A percentile compares a stretch with the other conserved stretches of the same genome.
Evolutionary conservation across 2,797 vertebrate genomes (phyloP).

Genomic region (Bufotes viridis): DNA sequence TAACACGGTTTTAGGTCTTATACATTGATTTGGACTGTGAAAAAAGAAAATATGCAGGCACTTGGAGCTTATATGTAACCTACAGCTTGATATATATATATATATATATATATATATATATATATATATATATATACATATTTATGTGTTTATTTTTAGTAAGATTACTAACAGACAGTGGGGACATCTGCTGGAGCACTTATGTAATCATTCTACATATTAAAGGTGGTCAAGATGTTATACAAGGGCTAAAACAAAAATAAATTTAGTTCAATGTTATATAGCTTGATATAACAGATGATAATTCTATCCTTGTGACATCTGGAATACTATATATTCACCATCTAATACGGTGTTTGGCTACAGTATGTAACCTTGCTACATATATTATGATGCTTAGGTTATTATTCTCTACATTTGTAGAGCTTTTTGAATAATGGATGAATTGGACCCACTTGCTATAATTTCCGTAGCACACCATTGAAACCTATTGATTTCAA

Average conservation of each 20-base stretch:
- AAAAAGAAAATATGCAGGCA: not conserved
- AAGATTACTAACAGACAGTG: not conserved
- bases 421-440: not conserved
- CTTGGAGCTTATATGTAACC: not conserved
- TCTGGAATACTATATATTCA: not conserved
- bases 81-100: not conserved
- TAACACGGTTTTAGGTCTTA: not conserved
- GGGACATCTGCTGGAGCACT: conserved; percentile 18
- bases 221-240: not conserved
- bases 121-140: too few relatives aligned
- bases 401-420: not conserved
- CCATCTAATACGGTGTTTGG: not conserved
- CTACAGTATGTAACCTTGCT: not conserved
- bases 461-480: not conserved
- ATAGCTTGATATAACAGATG: not conserved
- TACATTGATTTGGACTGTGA: not conserved
- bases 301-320: not conserved
- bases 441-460: too few relatives aligned
- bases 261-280: too few relatives aligned
- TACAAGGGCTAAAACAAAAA: not conserved
- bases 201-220: not conserved
- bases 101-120: too few relatives aligned
- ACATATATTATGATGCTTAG: not conserved
- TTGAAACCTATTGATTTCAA: not conserved
- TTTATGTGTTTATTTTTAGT: not conserved